Percentiles rank a stretch among this genome's conserved stretches.
Evolutionary conservation across 2,797 vertebrate species (phyloP).

Genomic region (Chrysocyon brachyurus): DNA sequence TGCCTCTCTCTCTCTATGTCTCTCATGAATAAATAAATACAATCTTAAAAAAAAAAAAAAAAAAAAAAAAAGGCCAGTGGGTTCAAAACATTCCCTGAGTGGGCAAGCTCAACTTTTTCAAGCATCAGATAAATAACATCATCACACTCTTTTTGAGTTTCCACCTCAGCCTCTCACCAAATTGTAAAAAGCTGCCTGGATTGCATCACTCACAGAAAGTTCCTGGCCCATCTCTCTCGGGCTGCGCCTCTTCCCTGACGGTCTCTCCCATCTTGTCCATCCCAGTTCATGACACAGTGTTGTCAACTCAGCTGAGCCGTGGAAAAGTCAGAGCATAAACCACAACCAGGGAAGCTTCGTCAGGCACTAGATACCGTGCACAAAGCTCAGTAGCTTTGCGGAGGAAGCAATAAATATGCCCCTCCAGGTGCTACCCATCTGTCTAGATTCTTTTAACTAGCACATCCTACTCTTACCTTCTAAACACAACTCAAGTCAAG

Average conservation of each 20-base stretch:
- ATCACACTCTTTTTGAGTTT: background rate
- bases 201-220: rapidly evolving
- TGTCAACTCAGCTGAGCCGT: background rate
- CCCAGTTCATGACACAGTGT: background rate
- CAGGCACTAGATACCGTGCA: background rate
- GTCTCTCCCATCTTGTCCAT: background rate
- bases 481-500: background rate
- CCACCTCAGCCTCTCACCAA: background rate
- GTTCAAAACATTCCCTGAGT: background rate
- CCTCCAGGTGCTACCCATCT: background rate
- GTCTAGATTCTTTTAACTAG: background rate
- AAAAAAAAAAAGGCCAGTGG: background rate
- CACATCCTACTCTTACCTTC: background rate
- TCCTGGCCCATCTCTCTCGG: background rate
- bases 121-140: background rate
- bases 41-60: no score
- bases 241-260: background rate
- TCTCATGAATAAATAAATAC: no score
- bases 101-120: background rate
- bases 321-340: background rate
- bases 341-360: background rate
- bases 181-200: rapidly evolving
- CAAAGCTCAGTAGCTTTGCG: background rate
- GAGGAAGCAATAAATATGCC: background rate
- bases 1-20: no score